Evolutionary conservation across 2,888 invertebrate genomes (phyloP).

Genomic region (Shargacucullia verbasci): DNA sequence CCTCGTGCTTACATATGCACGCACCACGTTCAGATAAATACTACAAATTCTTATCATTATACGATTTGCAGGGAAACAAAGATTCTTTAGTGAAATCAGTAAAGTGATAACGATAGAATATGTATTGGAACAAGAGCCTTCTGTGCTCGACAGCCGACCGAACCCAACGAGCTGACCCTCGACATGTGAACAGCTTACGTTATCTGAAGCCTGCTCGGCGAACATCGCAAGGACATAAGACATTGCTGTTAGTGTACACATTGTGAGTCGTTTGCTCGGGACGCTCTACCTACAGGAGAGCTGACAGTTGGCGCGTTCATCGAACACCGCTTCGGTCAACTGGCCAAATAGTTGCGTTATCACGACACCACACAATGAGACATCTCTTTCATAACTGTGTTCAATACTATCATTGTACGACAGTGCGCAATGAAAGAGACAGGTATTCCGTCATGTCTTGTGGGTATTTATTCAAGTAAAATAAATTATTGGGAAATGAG

Average conservation of each 20-base stretch:
- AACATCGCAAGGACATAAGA: background rate
- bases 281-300: background rate
- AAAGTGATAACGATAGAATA: slow-evolving; percentile 29
- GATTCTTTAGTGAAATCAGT: slow-evolving; percentile 29
- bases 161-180: background rate
- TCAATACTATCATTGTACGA: background rate
- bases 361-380: background rate
- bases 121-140: slow-evolving; percentile 11
- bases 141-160: slow-evolving; percentile 6
- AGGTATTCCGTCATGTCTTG: slow-evolving; percentile 9
- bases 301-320: slow-evolving; percentile 7
- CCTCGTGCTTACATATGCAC: slow-evolving; percentile 6
- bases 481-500: too few relatives aligned
- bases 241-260: background rate
- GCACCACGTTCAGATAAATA: background rate
- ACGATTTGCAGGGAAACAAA: slow-evolving; percentile 31
- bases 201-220: background rate
- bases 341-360: slow-evolving; percentile 12
- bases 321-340: background rate
- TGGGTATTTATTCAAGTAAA: background rate
- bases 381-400: background rate
- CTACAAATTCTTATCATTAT: slow-evolving; percentile 13
- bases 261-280: background rate
- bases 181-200: background rate
- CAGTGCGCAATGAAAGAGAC: background rate